Evolutionary conservation across 1,140 invertebrate species (phyloP), one percentile per base, ranked within the genome.

Genomic region (Drosophila sulfurigaster): DNA sequence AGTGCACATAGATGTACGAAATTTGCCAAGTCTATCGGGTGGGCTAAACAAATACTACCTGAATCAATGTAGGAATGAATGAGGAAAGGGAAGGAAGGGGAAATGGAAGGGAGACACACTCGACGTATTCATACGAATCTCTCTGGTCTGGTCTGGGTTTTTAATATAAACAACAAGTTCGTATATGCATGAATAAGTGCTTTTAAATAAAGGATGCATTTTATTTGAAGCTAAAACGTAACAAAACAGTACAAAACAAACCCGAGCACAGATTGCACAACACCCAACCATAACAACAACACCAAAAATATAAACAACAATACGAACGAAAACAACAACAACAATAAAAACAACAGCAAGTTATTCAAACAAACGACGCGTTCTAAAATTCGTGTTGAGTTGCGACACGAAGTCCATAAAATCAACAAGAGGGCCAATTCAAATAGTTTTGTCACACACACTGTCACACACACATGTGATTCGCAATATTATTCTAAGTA

Each of bases 131-230:
- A 62, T 62, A 20, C 8, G 20, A 41, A 10, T 16, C 11, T 32
- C n/a, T 62, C 32, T 25, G 20, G 20, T 25, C 20, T 25, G 8
- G 49, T 75, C 59, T 67, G 62, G 75, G 51, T 76, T 79, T 79
- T 72, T 67, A 72, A 70, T 74, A 69, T 76, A 79, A 80, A 88
- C 77, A 83, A 68, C 74, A 73, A 74, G 85, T 78, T 76, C 76
- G 78, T 75, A 68, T 74, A 73, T 88, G 46, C 77, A 88, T 82
- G 83, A 69, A 60, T 73, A 88, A 78, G 70, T 83, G 74, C 71
- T 83, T 83, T 88, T 74, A 77, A 80, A 88, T 78, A 75, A 88
- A 83, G 66, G 64, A 67, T 67, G 80, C 65, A 66, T 86, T 79
- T 64, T 86, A 87, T 81, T 71, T 79, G 65, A 54, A 52, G 67